Conservation (phyloP, 2,888 invertebrate species). For the Lasioglossum vierecki region DNA sequence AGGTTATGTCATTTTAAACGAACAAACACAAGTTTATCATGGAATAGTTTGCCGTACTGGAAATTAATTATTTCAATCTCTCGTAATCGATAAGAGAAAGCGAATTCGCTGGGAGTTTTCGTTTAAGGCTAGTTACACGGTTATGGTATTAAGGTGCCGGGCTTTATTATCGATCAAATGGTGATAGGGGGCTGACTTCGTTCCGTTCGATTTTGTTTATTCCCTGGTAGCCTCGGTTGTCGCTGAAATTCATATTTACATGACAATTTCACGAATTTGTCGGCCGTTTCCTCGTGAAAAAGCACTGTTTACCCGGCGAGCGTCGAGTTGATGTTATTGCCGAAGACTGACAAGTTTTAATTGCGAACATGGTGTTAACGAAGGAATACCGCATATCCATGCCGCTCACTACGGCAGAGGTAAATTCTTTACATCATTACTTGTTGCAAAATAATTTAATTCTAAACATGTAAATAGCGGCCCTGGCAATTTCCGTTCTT, state of each 20-base stretch:
- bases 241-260: conserved; percentile 42
- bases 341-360: conserved; percentile 10
- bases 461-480: neutral
- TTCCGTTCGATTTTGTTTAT: conserved; percentile 50
- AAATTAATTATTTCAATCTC: too few species aligned
- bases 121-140: conserved; percentile 13
- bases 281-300: neutral
- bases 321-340: conserved; percentile 36
- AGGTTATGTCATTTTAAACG: conserved; percentile 13
- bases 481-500: neutral
- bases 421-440: conserved; percentile 77
- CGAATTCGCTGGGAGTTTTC: neutral
- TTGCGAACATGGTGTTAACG: conserved; percentile 89
- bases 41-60: neutral
- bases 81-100: neutral
- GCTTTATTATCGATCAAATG: conserved; percentile 49
- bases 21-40: too few species aligned
- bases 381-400: conserved; percentile 97
- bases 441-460: neutral
- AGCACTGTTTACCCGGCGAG: neutral
- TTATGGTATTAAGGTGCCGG: conserved; percentile 13
- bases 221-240: conserved; percentile 8
- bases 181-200: conserved; percentile 28
- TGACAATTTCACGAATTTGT: conserved; percentile 30
- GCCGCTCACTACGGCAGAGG: conserved; percentile 96